Evolutionary conservation across 2,797 vertebrate genomes (phyloP), one percentile per base, ranked within the genome.

Genomic region (Parotocinclus haroldoi): DNA sequence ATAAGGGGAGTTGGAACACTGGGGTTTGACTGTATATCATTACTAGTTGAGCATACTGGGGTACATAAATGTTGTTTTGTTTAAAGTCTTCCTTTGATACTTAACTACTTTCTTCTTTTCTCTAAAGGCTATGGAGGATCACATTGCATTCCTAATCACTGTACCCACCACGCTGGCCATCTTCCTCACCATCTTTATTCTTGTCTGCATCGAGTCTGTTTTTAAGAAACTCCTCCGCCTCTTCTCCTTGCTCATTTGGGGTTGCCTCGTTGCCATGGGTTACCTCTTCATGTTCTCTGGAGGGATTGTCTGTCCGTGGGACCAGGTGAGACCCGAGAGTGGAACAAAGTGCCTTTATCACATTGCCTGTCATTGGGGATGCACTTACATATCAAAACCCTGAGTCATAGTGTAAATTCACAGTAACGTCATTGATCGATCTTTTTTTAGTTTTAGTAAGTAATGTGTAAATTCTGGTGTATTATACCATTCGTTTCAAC

Each of bases 241-340:
- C 71, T 98, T 98, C 88, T 98, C 96, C 0, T 78, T 98, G 78
- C 93, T 98, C 52, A 94, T 98, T 80, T 99, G 96, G 95, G 91
- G 92, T n/a, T 95, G 95, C 64, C 91, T 99, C 65, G 93, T 98
- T 82, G 92, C 94, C 87, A 96, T 98, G 95, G 96, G 93, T 80
- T 98, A 97, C 89, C 86, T 99, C 77, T 99, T 99, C 81, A 96
- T 98, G 95, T 97, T 96, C 81, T 96, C 94, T 0, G 96, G 94
- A 78, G 95, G 94, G 64, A 92, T 93, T 66, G 89, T 99, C 82
- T 96, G 93, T 80, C 93, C 96, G 7, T 99, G 96, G 96, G 96
- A 99, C 84, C 96, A 99, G 96, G 96, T 98, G 88, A 81, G 88
- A 16, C 27, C 17, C n/a, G 54, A 49, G 58, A 59, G 57, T 52